phyloP scores from a whole-genome alignment of 2,888 invertebrate species.

The Mimas tiliae region DNA sequence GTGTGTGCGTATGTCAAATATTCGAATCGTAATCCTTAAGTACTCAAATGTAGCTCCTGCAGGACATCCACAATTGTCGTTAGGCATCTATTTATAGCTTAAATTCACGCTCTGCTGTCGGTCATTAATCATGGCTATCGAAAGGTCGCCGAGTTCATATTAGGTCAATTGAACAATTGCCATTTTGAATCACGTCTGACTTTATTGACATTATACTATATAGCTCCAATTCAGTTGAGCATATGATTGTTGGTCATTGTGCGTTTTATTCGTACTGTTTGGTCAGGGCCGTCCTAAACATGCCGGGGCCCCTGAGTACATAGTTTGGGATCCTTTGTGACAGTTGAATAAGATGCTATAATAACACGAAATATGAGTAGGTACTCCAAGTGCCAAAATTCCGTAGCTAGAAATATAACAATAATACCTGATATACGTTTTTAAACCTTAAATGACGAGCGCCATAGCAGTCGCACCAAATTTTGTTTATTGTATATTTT shows the following conservation, averaged over 20 bases:
- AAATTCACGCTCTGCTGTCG: constrained; percentile 14
- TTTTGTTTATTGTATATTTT: too few species aligned
- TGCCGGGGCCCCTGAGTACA: too few species aligned
- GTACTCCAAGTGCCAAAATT: too few species aligned
- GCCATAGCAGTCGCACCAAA: too few species aligned
- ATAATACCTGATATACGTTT: too few species aligned
- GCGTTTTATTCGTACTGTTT: not conserved
- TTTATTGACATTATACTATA: constrained; percentile 8
- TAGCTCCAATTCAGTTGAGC: not conserved
- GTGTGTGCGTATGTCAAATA: too few species aligned
- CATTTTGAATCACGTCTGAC: constrained; percentile 33
- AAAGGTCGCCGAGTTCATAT: constrained; percentile 28
- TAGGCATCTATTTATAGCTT: constrained; percentile 23
- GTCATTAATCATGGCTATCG: constrained; percentile 27
- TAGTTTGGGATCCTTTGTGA: too few species aligned
- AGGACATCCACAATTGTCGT: not conserved
- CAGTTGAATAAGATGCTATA: too few species aligned
- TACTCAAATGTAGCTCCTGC: not conserved
- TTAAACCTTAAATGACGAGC: too few species aligned
- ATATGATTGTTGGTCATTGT: not conserved
- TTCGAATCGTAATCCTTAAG: not conserved
- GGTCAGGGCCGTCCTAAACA: not conserved
- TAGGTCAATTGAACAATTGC: constrained; percentile 33
- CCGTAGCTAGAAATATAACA: too few species aligned
- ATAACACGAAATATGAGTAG: too few species aligned